Percentiles rank a stretch among this genome's conserved stretches.
phyloP scores from a whole-genome alignment of 2,113 vertebrate species.

The Trematomus loennbergii region DNA sequence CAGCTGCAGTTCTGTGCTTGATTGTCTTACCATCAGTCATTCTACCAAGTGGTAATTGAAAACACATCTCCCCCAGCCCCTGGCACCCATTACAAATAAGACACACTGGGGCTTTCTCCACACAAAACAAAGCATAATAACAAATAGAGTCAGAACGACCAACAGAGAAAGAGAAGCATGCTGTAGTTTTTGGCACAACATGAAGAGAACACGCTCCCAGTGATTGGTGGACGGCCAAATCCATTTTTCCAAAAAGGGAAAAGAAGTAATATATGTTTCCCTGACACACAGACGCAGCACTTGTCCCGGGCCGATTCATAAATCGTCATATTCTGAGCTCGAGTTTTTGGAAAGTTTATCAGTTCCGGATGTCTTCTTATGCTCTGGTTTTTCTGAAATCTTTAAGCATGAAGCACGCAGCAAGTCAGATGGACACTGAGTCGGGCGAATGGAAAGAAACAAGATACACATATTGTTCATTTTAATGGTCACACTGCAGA shows the following conservation, averaged over 20 bases:
- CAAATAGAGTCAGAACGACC: constrained; percentile 70
- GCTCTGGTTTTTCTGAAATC: constrained; percentile 63
- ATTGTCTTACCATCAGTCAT: constrained; percentile 80
- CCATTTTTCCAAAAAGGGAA: constrained; percentile 69
- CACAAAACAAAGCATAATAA: constrained; percentile 76
- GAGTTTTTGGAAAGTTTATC: constrained; percentile 76
- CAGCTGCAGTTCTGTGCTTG: constrained; percentile 67
- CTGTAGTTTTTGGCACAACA: constrained; percentile 77
- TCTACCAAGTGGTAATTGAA: constrained; percentile 81
- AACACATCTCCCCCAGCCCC: constrained; percentile 76
- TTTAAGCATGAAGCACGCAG: constrained; percentile 40
- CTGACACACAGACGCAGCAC: constrained; percentile 72
- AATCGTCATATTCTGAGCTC: constrained; percentile 71
- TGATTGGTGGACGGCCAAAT: constrained; percentile 72
- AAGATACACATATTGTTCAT: background rate
- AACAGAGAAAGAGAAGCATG: constrained; percentile 65
- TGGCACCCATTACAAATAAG: constrained; percentile 76
- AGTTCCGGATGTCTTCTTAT: constrained; percentile 74
- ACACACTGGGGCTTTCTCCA: constrained; percentile 68
- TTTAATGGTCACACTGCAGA: background rate
- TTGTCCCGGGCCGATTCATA: constrained; percentile 73
- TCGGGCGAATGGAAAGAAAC: constrained; percentile 13
- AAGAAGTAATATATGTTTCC: constrained; percentile 74
- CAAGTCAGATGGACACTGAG: constrained; percentile 40
- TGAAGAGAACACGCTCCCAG: constrained; percentile 72